Evolutionary conservation across 2,113 vertebrate genomes (phyloP), one percentile per base, ranked within the genome.

Genomic region (Python bivittatus): DNA sequence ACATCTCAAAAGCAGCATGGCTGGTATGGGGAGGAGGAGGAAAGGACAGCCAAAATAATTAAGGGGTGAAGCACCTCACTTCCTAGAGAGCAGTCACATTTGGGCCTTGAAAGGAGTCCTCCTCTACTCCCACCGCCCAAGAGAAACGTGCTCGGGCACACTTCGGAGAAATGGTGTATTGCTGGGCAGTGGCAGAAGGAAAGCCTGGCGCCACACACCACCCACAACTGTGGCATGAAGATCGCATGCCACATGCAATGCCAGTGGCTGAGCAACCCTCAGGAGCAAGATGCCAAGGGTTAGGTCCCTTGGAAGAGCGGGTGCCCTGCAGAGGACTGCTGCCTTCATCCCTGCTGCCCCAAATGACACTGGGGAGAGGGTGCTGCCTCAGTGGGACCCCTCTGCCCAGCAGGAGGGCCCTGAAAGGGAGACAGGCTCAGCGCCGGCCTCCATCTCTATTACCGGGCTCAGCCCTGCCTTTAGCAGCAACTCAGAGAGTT

Each of bases 201-300:
- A 22, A 79, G 17, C 33, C 33, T 33, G 7, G 0, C 20, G 15
- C 33, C 33, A 42, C 33, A 10, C 20, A 22, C n/a, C 38, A n/a
- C 33, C n/a, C 7, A 20, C 72, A 22, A 6, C 6, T 17, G 7
- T 6, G 2, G 72, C 72, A 38, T 2, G 2, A 79, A 79, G 72
- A 6, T 33, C 72, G 8, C 1, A 3, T 7, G 20, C 33, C 33
- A 38, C n/a, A n/a, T n/a, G 33, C 52, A n/a, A 13, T 13, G 44
- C 23, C 23, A 53, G 48, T 1, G 1, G 6, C 1, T 13, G 10
- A 15, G 1, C 13, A 13, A 8, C 15, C 13, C 53, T 11, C 0
- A 1, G 86, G 56, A 57, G 86, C n/a, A 0, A 56, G 13, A 20
- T 17, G 54, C 54, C 85, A 9, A 54, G 4, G 11, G 23, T 23